Base-by-base conservation (phyloP, 2,797 vertebrate genomes). In the Lycodopsis pacificus region DNA sequence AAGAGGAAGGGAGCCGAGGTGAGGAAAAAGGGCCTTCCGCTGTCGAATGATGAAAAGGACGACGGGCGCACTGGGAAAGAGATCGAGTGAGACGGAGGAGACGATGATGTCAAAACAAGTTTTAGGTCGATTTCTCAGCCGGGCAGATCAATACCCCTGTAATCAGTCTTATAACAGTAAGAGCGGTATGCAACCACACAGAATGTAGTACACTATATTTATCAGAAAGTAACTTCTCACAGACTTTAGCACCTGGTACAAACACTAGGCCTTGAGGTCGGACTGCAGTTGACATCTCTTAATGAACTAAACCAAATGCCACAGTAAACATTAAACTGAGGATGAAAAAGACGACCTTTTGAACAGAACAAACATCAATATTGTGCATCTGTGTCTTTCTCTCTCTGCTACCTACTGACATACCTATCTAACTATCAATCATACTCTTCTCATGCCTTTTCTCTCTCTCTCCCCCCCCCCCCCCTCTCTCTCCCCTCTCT, bases 71-170 rank as follows among this genome's bases (percentile, higher is more conserved):
- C 78, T 36, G 80, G 71, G 80, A 88, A 70, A 80, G 82, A 88
- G 85, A 86, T 46, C 42, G 77, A 86, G 53, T 58, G 12, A 27
- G 65, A 84, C 19, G 69, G 59, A 88, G 79, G 76, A 68, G 76
- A 83, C 69, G 77, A 88, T 87, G 82, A 88, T 89, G 87, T 90
- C 87, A 88, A 88, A 88, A 83, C 85, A 85, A 78, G 84, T 83
- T 88, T 86, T 44, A 71, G 65, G 82, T 91, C 67, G 42, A 86
- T 89, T 86, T 76, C 77, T 86, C 81, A 81, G 82, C 80, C 32
- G 71, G 65, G 62, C 38, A 32, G 79, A 93, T 94, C 91, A 79
- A 93, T 93, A 82, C 56, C 2, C 5, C 67, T 76, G 73, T 82
- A 79, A 92, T 91, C 76, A 79, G 49, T 90, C 88, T 87, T 76